Base-by-base conservation (phyloP, 2,797 vertebrate species). In the Emys orbicularis region DNA sequence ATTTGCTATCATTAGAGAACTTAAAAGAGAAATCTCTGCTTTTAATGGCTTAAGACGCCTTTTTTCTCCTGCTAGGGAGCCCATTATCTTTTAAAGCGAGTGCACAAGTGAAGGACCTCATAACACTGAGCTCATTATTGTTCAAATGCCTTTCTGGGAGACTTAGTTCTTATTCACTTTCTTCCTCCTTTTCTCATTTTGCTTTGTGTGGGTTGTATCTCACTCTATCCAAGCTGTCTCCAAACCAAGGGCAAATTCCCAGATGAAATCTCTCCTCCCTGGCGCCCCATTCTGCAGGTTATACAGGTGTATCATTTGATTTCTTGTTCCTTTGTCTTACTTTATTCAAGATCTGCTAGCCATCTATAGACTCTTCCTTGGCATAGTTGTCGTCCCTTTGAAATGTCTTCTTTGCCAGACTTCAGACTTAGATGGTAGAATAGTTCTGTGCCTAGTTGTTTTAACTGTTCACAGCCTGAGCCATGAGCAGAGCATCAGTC, bases 231-330 rank as follows among this genome's bases (percentile, higher is more conserved):
- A 27, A 76, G 44, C 27, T 77, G 27, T 49, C 13, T 77, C 47
- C 74, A 49, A 77, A 47, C 15, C 44, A 77, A 88, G 65, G 16
- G 80, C 50, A 86, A 81, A 59, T 6, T 6, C 31, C 6, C 0
- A 0, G 1, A 37, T 18, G 2, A 0, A 1, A 80, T 47, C 68
- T 34, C 79, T 74, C 57, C 9, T 81, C 76, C 0, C 0, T 50
- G 18, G 6, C 5, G 16, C 6, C 12, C 88, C 44, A 44, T 19
- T 68, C 2, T 89, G 25, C 3, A 10, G 81, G 4, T 49, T 77
- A 49, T 77, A 49, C 13, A 77, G 15, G 11, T 49, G 74, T 27
- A 18, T 16, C 47, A 9, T 31, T 54, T 74, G 19, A 49, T 56
- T 44, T 3, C 1, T 8, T 2, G 15, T 11, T 50, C n/a, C 15